Percentiles rank a stretch among this genome's conserved stretches.
These are phyloP conservation scores for Zaprionus africanus DNA, from an alignment of 1,140 invertebrate species.

Conservation along the genomic window DNA sequence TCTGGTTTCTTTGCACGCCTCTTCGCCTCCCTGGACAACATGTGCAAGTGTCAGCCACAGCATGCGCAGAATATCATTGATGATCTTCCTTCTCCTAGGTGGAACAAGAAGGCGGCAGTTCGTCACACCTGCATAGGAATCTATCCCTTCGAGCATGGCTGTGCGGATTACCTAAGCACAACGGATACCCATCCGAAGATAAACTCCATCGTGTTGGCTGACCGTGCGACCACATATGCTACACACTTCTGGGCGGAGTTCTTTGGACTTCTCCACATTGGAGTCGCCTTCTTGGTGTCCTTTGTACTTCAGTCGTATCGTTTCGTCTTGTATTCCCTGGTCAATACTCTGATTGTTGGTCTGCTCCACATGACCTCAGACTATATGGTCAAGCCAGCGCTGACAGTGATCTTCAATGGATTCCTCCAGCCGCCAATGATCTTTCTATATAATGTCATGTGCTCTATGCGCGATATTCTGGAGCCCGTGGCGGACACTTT, in stretches of 20 bases:
- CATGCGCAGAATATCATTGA: slow-evolving; percentile 53
- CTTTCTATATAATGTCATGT: slow-evolving; percentile 87
- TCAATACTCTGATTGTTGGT: slow-evolving; percentile 87
- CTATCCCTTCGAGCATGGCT: slow-evolving; percentile 89
- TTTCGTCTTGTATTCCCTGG: slow-evolving; percentile 86
- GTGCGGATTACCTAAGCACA: slow-evolving; percentile 87
- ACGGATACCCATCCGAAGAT: slow-evolving; percentile 87
- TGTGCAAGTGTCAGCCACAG: slow-evolving; percentile 63
- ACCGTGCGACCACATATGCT: slow-evolving; percentile 86
- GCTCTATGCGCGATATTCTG: slow-evolving; percentile 87
- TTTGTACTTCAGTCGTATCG: slow-evolving; percentile 86
- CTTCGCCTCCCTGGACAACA: slow-evolving; percentile 66
- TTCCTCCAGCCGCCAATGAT: slow-evolving; percentile 88
- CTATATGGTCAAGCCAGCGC: slow-evolving; percentile 88
- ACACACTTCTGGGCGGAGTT: slow-evolving; percentile 89
- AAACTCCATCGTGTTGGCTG: slow-evolving; percentile 85
- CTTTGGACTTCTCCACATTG: slow-evolving; percentile 87
- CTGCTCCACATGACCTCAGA: slow-evolving; percentile 87
- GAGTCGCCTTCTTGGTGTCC: slow-evolving; percentile 86
- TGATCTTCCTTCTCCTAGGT: slow-evolving; percentile 66
- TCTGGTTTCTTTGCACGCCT: slow-evolving; percentile 53
- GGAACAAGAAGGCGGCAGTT: slow-evolving; percentile 61
- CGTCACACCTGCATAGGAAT: slow-evolving; percentile 85
- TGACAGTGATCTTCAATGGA: slow-evolving; percentile 88
- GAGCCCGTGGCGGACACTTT: slow-evolving; percentile 86